Base-by-base conservation (phyloP, 2,888 invertebrate species). In the Gasteruption jaculator region DNA sequence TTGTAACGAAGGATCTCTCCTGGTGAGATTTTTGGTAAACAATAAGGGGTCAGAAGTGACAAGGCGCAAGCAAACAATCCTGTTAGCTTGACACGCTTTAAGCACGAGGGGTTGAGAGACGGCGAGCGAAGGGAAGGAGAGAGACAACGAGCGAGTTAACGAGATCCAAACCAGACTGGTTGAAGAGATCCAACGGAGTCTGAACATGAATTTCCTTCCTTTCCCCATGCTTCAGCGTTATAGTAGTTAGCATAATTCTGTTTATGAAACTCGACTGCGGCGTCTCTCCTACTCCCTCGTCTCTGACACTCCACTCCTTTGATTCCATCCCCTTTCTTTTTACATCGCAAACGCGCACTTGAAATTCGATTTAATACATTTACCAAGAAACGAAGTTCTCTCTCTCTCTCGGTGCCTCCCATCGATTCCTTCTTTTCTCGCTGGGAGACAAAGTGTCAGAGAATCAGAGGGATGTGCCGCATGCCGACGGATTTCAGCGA, bases 231-330 rank as follows among this genome's bases (percentile, higher is more conserved):
- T 42, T 50, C 41, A 49, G 46, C 44, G 63, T 60, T 16, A 73
- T 54, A 49, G 73, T 74, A 34, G 72, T 71, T 33, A 74, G 73
- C 54, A 76, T 72, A 56, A 73, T 70, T 47, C 75, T 71, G 60
- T 74, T 76, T 45, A 76, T 65, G 57, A 74, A 76, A 37, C 72
- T 37, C 10, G 26, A 15, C 27, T 26, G 18, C 36, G 26, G 26
- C 7, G 22, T 21, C 22, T 35, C 10, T 21, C 16, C 30, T 40
- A 36, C 39, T 55, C 48, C 37, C 39, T 38, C 39, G 46, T 44
- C 46, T 50, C 50, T 47, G 41, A 37, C 41, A 44, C 48, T 41
- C 41, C 44, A 46, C 49, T 49, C 35, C 43, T 48, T 46, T 35
- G 43, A 36, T 39, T 32, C 42, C 26, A 42, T 14, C 33, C 38